Evolutionary conservation across 2,797 vertebrate species (phyloP).

Genomic region (Microctenopoma steveboyesi): DNA sequence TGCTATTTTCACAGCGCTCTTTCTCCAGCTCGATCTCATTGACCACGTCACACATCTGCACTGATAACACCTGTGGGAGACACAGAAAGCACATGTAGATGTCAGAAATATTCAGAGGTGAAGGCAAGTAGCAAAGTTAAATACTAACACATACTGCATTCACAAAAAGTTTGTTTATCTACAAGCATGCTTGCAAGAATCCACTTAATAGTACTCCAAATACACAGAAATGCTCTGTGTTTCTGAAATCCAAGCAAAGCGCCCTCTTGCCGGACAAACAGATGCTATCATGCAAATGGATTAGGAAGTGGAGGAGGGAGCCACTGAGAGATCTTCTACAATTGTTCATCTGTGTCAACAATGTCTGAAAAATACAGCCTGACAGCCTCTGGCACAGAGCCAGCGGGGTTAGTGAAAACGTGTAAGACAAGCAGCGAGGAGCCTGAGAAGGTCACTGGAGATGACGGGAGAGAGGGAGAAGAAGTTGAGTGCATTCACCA

Average conservation of each 20-base stretch:
- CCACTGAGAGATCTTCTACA: conserved; percentile 61
- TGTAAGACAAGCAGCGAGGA: conserved; percentile 61
- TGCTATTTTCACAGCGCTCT: conserved; percentile 79
- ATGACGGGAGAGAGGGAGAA: conserved; percentile 28
- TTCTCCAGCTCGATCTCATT: conserved; percentile 82
- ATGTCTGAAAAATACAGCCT: conserved; percentile 73
- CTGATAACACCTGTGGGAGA: conserved; percentile 69
- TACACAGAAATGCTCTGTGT: conserved; percentile 40
- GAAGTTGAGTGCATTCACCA: conserved; percentile 30
- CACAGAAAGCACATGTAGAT: conserved; percentile 29
- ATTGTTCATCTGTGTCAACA: conserved; percentile 79
- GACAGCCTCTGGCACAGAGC: conserved; percentile 74
- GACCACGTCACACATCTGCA: conserved; percentile 84
- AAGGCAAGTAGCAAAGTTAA: neutral
- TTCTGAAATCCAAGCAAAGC: conserved; percentile 46
- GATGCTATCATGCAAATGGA: conserved; percentile 70
- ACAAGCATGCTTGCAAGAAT: neutral
- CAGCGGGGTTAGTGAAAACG: conserved; percentile 72
- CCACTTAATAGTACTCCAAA: conserved; percentile 23
- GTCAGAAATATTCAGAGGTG: conserved; percentile 15
- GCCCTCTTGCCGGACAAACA: conserved; percentile 49
- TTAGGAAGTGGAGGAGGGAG: conserved; percentile 57
- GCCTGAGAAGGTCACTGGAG: conserved; percentile 78
- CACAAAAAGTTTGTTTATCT: conserved; percentile 21
- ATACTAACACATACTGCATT: conserved; percentile 4